Percentiles rank a stretch among this genome's conserved stretches.
Conservation (phyloP, 2,888 invertebrate species). For the Linnaemya vulpina region DNA sequence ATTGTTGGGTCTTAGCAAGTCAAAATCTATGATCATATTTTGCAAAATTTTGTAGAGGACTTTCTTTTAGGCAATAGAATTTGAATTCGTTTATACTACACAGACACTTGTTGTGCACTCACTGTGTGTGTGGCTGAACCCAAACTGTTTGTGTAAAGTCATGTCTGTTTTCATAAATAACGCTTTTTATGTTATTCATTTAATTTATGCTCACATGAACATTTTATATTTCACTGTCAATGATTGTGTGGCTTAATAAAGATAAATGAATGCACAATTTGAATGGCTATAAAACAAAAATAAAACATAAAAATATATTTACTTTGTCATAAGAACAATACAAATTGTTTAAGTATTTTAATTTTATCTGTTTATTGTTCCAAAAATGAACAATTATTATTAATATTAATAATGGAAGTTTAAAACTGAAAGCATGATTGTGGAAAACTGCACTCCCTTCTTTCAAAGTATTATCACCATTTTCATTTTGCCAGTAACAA, state of each 20-base stretch:
- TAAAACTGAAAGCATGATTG: background rate
- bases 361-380: slow-evolving; percentile 4
- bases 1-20: slow-evolving; percentile 2
- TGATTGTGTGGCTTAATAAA: slow-evolving; percentile 32
- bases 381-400: slow-evolving; percentile 38
- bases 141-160: slow-evolving; percentile 1
- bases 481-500: background rate
- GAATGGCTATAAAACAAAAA: slow-evolving; percentile 3
- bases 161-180: background rate
- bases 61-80: background rate
- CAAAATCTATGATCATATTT: background rate
- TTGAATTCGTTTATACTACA: background rate
- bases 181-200: slow-evolving; percentile 35
- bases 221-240: slow-evolving; percentile 5
- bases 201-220: slow-evolving; percentile 8
- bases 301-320: slow-evolving; percentile 16
- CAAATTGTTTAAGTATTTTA: slow-evolving; percentile 19
- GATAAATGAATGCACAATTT: slow-evolving; percentile 33
- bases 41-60: background rate
- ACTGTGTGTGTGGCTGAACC: background rate
- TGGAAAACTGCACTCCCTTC: background rate
- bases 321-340: slow-evolving; percentile 2
- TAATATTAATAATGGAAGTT: slow-evolving; percentile 12
- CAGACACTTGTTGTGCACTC: slow-evolving; percentile 3
- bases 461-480: background rate